Evolutionary conservation across 2,888 invertebrate genomes (phyloP).

Genomic region (Yponomeuta evonymella): DNA sequence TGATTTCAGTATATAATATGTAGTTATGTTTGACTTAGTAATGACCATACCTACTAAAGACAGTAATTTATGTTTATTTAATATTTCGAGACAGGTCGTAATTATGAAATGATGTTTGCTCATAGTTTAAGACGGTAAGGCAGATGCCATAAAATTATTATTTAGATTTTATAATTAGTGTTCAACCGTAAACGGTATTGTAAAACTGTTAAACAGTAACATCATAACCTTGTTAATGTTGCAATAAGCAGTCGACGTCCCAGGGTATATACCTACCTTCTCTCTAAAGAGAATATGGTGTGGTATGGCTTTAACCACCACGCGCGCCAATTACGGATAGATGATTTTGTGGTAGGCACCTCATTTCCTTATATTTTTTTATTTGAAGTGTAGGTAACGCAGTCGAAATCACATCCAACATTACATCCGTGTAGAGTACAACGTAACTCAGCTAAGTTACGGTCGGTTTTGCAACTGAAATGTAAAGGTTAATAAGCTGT

Average conservation of each 20-base stretch:
- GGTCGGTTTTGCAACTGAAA: no score
- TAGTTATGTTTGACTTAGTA: background rate
- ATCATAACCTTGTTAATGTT: slow-evolving; percentile 10
- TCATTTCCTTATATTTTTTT: no score
- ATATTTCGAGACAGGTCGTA: background rate
- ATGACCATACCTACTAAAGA: background rate
- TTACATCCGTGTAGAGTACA: no score
- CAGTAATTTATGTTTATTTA: background rate
- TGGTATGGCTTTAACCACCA: no score
- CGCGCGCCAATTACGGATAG: no score
- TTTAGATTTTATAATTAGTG: slow-evolving; percentile 3
- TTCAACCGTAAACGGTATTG: slow-evolving; percentile 28
- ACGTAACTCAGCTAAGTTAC: no score
- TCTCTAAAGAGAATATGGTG: no score
- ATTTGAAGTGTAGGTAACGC: no score
- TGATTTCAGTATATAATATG: slow-evolving; percentile 1
- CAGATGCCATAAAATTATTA: slow-evolving; percentile 6
- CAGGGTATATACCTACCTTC: background rate
- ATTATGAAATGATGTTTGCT: slow-evolving; percentile 2
- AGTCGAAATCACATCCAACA: no score
- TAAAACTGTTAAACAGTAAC: slow-evolving; percentile 50
- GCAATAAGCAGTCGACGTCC: background rate
- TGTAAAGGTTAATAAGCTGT: no score
- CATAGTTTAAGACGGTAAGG: background rate
- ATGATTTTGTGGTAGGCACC: no score